Evolutionary conservation across 2,888 invertebrate genomes (phyloP).

Genomic region (Molorchus minor): DNA sequence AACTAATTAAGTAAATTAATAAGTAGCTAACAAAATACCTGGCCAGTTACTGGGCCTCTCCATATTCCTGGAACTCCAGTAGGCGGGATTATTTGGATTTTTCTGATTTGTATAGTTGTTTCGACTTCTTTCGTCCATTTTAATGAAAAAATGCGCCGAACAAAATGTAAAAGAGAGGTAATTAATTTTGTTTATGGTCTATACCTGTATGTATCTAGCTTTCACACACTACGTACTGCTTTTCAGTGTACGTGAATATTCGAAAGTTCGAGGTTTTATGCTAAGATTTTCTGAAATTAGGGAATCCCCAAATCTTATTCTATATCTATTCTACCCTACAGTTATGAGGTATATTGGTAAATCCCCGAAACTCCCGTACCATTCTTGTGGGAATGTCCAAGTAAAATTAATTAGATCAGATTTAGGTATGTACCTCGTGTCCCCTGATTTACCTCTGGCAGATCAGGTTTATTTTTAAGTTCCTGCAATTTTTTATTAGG

Average conservation of each 20-base stretch:
- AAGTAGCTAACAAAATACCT: conserved; percentile 12
- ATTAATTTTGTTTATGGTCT: too few relatives aligned
- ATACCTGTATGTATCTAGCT: neutral
- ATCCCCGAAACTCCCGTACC: too few relatives aligned
- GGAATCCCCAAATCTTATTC: neutral
- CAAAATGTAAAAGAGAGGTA: too few relatives aligned
- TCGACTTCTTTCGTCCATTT: conserved; percentile 18
- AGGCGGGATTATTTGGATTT: conserved; percentile 24
- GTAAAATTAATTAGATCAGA: too few relatives aligned
- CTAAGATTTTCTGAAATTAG: neutral
- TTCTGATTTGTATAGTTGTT: conserved; percentile 28
- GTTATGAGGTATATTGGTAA: too few relatives aligned
- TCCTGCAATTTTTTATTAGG: too few relatives aligned
- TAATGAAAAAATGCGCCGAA: neutral
- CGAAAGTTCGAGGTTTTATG: neutral
- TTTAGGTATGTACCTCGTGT: too few relatives aligned
- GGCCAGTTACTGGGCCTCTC: conserved; percentile 22
- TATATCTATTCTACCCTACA: too few relatives aligned
- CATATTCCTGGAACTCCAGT: conserved; percentile 25
- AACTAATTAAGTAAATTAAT: neutral
- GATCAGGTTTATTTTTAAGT: too few relatives aligned
- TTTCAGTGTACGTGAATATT: neutral
- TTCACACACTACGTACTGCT: neutral
- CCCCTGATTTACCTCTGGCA: too few relatives aligned
- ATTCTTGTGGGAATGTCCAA: too few relatives aligned